Evolutionary conservation across 1,140 invertebrate species (phyloP), one percentile per base, ranked within the genome.

Genomic region (Drosophila repleta): DNA sequence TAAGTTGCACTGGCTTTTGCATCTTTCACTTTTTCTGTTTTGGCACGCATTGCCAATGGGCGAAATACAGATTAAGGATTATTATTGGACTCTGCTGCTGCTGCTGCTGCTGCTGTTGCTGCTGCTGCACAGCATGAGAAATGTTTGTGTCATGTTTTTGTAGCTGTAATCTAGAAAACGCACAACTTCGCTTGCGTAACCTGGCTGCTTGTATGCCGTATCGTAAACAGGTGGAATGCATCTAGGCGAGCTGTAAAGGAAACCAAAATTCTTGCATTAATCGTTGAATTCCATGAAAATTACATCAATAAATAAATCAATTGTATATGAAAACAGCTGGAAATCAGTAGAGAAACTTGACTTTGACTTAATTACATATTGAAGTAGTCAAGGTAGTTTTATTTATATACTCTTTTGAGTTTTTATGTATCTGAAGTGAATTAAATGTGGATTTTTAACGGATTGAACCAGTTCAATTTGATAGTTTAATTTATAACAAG

Each of bases 61-160:
- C 11, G 20, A 49, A 65, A 57, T 58, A 58, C 53, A 72, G 69
- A 72, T 72, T 72, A 55, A 67, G 69, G 69, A 72, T 72, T 72
- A 72, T 72, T 72, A 72, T 72, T 72, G 69, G 43, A 57, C 46
- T 65, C 51, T 15, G 46, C 24, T 51, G 48, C 48, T 21, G 24
- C 29, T 49, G 6, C 29, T 41, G 51, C 37, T n/a, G 35, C 37
- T 29, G 29, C 29, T 29, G 29, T 8, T 29, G 26, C 26, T 29
- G 29, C 29, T 29, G 29, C 29, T 29, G 67, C 73, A 58, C 73
- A 76, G 64, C 79, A 51, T 82, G 79, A 78, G 74, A 81, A 83
- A 81, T 82, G 79, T 82, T 78, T 83, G 75, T 65, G 67, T 58
- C 69, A 72, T 72, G 69, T 71, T 72, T 35, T 61, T 45, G 29